A percentile compares a stretch with the other conserved stretches of the same genome.
These are phyloP conservation scores for Montifringilla adamsi DNA, from an alignment of 2,113 vertebrate genomes.

Conservation along the genomic window DNA sequence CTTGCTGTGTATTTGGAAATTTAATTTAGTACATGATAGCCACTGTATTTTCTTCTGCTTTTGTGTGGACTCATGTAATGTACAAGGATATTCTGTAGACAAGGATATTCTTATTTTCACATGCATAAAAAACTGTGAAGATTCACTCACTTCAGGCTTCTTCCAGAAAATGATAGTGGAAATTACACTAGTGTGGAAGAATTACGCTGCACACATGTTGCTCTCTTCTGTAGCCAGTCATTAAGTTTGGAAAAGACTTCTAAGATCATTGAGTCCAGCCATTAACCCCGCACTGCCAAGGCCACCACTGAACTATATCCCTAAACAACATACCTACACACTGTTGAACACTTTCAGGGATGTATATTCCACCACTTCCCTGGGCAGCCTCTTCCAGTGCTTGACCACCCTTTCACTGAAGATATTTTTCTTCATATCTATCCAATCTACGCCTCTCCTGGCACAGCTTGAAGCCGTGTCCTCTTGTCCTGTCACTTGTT, in stretches of 20 bases:
- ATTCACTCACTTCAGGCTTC: neutral
- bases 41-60: neutral
- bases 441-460: neutral
- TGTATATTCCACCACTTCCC: too few relatives aligned
- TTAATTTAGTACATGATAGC: neutral
- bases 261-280: neutral
- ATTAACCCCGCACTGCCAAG: neutral
- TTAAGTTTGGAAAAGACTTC: neutral
- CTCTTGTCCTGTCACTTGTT: neutral
- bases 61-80: neutral
- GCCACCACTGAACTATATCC: fast-evolving
- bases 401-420: neutral
- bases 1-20: neutral
- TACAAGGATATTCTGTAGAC: neutral
- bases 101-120: neutral
- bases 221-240: neutral
- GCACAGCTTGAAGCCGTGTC: fast-evolving
- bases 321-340: neutral
- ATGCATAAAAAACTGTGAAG: neutral
- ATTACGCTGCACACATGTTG: neutral
- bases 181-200: neutral
- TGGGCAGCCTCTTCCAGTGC: neutral
- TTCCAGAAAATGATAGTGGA: neutral
- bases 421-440: neutral
- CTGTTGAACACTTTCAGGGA: neutral